phyloP scores from a whole-genome alignment of 2,888 invertebrate genomes.

The Prosopocoilus inquinatus region DNA sequence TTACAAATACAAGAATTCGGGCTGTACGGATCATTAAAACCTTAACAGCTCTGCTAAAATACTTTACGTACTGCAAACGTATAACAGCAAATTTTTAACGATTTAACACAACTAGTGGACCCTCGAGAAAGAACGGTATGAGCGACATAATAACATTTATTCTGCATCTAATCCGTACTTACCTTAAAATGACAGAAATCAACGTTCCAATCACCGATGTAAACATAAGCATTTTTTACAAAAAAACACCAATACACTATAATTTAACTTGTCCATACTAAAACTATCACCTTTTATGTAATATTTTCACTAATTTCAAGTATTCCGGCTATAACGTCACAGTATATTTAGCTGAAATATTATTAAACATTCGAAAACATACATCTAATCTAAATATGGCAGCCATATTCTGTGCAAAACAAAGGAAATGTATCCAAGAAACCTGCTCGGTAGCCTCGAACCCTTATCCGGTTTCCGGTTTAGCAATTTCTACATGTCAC shows the following conservation, averaged over 20 bases:
- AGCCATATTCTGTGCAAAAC: constrained; percentile 82
- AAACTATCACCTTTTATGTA: constrained; percentile 49
- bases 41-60: too few species aligned
- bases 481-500: constrained; percentile 15
- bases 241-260: constrained; percentile 48
- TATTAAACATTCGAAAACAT: constrained; percentile 66
- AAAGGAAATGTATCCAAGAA: constrained; percentile 58
- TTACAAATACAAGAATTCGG: too few species aligned
- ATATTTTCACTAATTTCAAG: constrained; percentile 44
- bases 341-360: constrained; percentile 44
- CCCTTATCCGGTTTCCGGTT: constrained; percentile 47
- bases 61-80: too few species aligned
- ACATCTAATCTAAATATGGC: constrained; percentile 82
- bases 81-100: too few species aligned
- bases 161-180: constrained; percentile 30
- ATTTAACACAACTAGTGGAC: too few species aligned
- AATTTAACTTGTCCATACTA: constrained; percentile 45
- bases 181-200: constrained; percentile 63
- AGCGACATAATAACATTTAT: too few species aligned
- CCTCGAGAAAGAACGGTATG: too few species aligned
- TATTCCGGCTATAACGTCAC: constrained; percentile 46
- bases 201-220: constrained; percentile 69
- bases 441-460: constrained; percentile 49
- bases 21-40: too few species aligned
- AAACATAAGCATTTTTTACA: constrained; percentile 67